phyloP scores from a whole-genome alignment of 2,888 invertebrate species.

The Bellardia pandia region DNA sequence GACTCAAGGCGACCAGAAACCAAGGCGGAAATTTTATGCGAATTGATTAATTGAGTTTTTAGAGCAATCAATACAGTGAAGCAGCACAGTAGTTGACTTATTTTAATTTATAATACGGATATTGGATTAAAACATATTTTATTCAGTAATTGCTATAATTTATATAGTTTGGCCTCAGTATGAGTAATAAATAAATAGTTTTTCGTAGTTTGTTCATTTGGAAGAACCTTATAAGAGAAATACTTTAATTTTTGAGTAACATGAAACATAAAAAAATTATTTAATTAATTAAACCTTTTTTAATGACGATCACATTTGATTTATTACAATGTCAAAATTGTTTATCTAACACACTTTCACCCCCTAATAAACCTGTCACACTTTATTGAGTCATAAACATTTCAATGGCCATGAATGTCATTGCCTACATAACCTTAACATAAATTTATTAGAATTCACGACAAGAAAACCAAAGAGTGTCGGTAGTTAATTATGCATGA shows the following conservation, averaged over 20 bases:
- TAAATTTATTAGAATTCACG: background rate
- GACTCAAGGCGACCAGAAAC: background rate
- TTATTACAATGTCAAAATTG: no score
- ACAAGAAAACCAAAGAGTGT: background rate
- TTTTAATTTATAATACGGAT: background rate
- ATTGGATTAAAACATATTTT: background rate
- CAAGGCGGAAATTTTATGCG: background rate
- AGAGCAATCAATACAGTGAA: background rate
- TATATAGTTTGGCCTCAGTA: background rate
- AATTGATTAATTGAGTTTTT: background rate
- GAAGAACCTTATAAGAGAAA: no score
- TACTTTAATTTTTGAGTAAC: no score
- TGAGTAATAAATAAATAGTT: background rate
- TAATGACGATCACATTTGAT: no score
- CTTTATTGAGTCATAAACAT: no score
- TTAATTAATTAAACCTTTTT: no score
- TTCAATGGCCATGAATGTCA: background rate
- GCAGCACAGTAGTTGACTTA: background rate
- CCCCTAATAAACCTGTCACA: no score
- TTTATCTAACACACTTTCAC: no score
- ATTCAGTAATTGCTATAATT: background rate
- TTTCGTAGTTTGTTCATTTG: no score
- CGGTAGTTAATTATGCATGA: constrained; percentile 8
- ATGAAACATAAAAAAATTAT: no score
- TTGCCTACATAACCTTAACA: background rate